A percentile compares a stretch with the other conserved stretches of the same genome.
Conservation (phyloP, 2,888 invertebrate genomes). For the Nephrotoma guestfalica region DNA sequence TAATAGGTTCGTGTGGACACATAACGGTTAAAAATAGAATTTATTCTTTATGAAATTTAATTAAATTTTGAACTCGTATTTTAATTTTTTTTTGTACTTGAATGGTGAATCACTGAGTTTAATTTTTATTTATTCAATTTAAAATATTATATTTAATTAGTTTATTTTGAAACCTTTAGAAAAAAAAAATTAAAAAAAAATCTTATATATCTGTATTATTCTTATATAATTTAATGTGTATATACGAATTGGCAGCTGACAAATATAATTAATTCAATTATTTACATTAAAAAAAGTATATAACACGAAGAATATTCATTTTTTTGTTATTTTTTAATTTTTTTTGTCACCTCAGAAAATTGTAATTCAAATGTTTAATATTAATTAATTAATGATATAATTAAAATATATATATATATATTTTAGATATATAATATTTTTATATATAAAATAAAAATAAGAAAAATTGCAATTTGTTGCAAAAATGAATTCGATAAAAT, state of each 20-base stretch:
- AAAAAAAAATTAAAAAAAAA: not conserved
- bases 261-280: not conserved
- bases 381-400: conserved; percentile 3
- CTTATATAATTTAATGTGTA: conserved; percentile 3
- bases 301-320: conserved; percentile 11
- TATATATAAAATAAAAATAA: not conserved
- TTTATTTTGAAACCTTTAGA: conserved; percentile 6
- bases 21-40: not conserved
- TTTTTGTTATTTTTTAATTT: conserved; percentile 1
- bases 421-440: conserved; percentile 11
- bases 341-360: not conserved
- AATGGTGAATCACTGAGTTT: conserved; percentile 34
- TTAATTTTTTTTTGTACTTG: conserved; percentile 29
- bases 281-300: conserved; percentile 13
- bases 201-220: not conserved
- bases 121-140: conserved; percentile 15
- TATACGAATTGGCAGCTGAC: not conserved
- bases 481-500: not conserved
- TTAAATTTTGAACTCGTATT: conserved; percentile 4
- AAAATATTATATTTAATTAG: conserved; percentile 10
- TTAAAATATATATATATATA: not conserved
- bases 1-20: not conserved
- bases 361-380: conserved; percentile 11
- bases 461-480: not conserved
- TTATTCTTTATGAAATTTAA: not conserved